Base-by-base conservation (phyloP, 1,140 invertebrate genomes). In the Hypothenemus hampei region DNA sequence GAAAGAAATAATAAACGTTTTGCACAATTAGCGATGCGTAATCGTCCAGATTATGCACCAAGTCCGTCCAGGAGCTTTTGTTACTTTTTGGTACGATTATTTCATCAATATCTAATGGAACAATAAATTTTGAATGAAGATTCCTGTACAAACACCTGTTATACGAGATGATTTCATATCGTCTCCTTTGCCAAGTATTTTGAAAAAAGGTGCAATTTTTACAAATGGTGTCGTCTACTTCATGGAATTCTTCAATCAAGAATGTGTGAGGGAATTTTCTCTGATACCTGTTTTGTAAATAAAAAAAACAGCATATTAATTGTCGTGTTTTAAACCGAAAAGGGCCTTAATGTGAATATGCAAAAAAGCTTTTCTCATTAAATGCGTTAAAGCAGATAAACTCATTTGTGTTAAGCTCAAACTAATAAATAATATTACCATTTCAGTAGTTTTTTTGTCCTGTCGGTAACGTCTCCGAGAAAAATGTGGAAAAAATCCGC, bases 101-200 rank as follows among this genome's bases (percentile, higher is more conserved):
- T 70, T 87, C 85, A 67, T 87, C 85, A 20, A 85, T 73, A 65
- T 87, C 85, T 56, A 86, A 70, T 6, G 84, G 83, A 6, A 86
- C 65, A 11, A 87, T 75, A 68, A 75, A 87, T 58, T 80, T 71
- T 3, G 73, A 75, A 49, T 77, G 65, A 21, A 85, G 66, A 68
- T 82, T 84, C 61, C 81, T 78, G 65, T 88, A 87, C 39, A 87
- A 79, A 55, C 82, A 84, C 57, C 87, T 84, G 66, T 88, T 88
- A 65, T 87, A 88, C 0, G 84, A 78, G 47, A 87, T 73, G 24
- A 87, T 69, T 66, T 87, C 85, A 70, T 84, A 78, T 57, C 82
- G 73, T 53, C 85, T 72, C 57, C 84, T 80, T 58, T 85, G 83
- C 81, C 84, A 86, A 8, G 83, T 65, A 4, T 24, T 36, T 36